Conservation (phyloP, 1,140 invertebrate genomes). For the Drosophila grimshawi region DNA sequence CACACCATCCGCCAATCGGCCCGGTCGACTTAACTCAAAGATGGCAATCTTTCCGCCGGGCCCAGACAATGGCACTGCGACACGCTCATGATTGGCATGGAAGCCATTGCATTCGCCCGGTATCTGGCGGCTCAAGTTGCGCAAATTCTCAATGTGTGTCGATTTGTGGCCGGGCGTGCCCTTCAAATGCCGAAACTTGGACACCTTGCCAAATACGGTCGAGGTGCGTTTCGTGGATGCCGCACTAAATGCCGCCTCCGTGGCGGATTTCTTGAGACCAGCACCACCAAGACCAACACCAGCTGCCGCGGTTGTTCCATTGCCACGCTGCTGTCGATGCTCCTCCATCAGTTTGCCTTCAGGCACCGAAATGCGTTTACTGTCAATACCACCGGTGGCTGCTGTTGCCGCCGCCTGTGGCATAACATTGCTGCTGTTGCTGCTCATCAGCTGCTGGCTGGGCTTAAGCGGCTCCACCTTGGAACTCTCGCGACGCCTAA, state of each 20-base stretch:
- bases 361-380: slow-evolving; percentile 79
- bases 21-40: slow-evolving; percentile 92
- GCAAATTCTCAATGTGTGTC: slow-evolving; percentile 95
- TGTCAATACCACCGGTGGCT: slow-evolving; percentile 44
- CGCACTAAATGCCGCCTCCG: slow-evolving; percentile 86
- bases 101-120: slow-evolving; percentile 97
- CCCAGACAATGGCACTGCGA: slow-evolving; percentile 94
- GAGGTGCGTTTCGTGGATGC: slow-evolving; percentile 91
- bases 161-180: slow-evolving; percentile 95
- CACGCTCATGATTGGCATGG: slow-evolving; percentile 93
- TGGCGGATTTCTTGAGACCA: slow-evolving; percentile 82
- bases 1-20: slow-evolving; percentile 90
- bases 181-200: slow-evolving; percentile 96
- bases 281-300: slow-evolving; percentile 16
- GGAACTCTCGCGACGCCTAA: slow-evolving; percentile 74
- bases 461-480: slow-evolving; percentile 73
- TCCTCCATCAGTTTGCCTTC: slow-evolving; percentile 78
- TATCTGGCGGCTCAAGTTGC: slow-evolving; percentile 95
- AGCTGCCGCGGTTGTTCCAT: slow-evolving; percentile 4
- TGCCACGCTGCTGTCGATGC: slow-evolving; percentile 59
- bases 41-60: slow-evolving; percentile 95
- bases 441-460: slow-evolving; percentile 34
- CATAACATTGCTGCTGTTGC: slow-evolving; percentile 37
- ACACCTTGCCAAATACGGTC: slow-evolving; percentile 94
- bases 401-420: slow-evolving; percentile 22